phyloP scores from a whole-genome alignment of 2,888 invertebrate species.

The Drosophila hawaiiensis region DNA sequence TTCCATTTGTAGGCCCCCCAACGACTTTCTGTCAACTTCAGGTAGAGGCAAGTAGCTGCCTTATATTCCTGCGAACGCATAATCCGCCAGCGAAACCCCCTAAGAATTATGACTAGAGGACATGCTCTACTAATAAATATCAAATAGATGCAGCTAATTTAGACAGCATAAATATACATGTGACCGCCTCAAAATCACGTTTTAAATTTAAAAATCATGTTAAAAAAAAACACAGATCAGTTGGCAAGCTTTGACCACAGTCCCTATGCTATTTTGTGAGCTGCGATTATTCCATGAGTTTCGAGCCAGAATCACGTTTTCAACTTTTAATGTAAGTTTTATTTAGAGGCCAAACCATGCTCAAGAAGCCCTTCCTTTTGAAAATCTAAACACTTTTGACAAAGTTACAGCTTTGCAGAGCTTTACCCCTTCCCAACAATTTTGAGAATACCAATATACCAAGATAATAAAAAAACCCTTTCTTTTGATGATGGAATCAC shows the following conservation, averaged over 20 bases:
- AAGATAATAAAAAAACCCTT: neutral
- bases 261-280: neutral
- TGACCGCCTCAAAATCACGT: neutral
- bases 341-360: neutral
- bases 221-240: neutral
- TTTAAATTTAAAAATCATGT: neutral
- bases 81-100: conserved; percentile 14
- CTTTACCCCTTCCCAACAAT: neutral
- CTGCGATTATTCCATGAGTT: neutral
- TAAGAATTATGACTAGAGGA: conserved; percentile 56
- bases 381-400: neutral
- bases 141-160: conserved; percentile 6
- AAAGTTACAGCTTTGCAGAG: neutral
- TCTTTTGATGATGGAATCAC: neutral
- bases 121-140: conserved; percentile 56
- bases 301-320: neutral
- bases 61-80: neutral
- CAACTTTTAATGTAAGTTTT: neutral
- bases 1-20: conserved; percentile 29
- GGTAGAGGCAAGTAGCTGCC: conserved; percentile 19
- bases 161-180: neutral
- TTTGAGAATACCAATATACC: neutral
- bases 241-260: neutral
- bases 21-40: conserved; percentile 37
- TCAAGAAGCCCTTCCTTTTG: neutral